Conservation (phyloP, 2,888 invertebrate genomes). For the Bombyx huttoni region DNA sequence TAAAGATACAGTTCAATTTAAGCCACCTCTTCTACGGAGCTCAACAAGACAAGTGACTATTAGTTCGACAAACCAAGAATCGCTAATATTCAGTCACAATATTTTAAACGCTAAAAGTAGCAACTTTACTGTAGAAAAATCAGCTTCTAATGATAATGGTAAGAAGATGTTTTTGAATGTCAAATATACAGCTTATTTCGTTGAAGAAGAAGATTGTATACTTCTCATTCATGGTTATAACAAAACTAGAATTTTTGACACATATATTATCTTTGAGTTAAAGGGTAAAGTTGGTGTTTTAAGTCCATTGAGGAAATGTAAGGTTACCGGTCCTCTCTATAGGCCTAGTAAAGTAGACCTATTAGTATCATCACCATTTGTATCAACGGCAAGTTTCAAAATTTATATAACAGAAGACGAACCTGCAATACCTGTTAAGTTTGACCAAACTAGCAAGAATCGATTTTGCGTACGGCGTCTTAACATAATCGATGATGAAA, state of each 20-base stretch:
- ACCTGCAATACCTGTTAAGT: conserved; percentile 37
- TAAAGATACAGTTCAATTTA: conserved; percentile 49
- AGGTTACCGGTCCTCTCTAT: conserved; percentile 50
- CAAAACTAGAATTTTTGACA: conserved; percentile 60
- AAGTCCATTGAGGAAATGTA: conserved; percentile 45
- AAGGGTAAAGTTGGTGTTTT: conserved; percentile 36
- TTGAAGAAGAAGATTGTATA: conserved; percentile 34
- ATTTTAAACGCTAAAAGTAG: conserved; percentile 42
- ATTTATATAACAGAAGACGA: conserved; percentile 43
- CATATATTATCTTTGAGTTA: conserved; percentile 47
- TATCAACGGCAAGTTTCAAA: conserved; percentile 21
- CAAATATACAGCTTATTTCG: conserved; percentile 52
- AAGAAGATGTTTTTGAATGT: conserved; percentile 47
- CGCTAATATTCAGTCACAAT: conserved; percentile 36
- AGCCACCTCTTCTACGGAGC: conserved; percentile 54
- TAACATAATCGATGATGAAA: conserved; percentile 45
- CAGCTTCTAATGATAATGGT: conserved; percentile 33
- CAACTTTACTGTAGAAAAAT: conserved; percentile 49
- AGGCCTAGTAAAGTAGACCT: conserved; percentile 51
- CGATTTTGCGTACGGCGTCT: conserved; percentile 43
- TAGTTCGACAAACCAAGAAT: conserved; percentile 48
- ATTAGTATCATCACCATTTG: conserved; percentile 44
- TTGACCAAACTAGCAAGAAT: conserved; percentile 24
- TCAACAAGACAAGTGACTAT: conserved; percentile 46
- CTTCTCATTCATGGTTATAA: conserved; percentile 56